Conservation (phyloP, 2,888 invertebrate genomes). For the Allophyes oxyacanthae region DNA sequence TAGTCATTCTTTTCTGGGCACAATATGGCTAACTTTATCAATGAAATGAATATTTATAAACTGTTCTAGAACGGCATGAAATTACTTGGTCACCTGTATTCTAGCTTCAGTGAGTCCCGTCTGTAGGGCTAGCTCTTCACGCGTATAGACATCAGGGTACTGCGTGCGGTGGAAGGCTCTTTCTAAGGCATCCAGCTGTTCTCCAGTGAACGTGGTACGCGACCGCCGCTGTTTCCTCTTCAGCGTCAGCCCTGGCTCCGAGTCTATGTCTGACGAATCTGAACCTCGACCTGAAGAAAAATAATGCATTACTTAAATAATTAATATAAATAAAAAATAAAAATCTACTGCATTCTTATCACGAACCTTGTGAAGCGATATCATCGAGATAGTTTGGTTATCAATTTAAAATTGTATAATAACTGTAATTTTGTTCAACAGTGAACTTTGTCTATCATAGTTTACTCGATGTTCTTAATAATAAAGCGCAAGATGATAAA, state of each 20-base stretch:
- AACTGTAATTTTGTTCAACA: neutral
- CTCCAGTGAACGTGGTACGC: conserved; percentile 97
- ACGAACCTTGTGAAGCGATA: too few relatives aligned
- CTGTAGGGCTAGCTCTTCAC: conserved; percentile 97
- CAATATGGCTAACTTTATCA: too few relatives aligned
- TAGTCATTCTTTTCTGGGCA: too few relatives aligned
- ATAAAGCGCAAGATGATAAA: conserved; percentile 48
- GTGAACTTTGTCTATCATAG: conserved; percentile 22
- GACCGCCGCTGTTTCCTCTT: conserved; percentile 97
- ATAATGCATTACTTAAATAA: neutral
- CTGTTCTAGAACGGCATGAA: too few relatives aligned
- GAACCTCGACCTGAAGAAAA: conserved; percentile 79
- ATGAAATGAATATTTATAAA: too few relatives aligned
- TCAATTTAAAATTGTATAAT: neutral
- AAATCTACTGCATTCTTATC: too few relatives aligned
- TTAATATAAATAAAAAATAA: too few relatives aligned
- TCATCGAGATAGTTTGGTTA: neutral
- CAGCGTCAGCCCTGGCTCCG: conserved; percentile 96
- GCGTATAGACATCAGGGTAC: conserved; percentile 98
- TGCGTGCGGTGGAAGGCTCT: conserved; percentile 97
- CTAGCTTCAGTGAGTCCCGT: conserved; percentile 98
- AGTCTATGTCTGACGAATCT: conserved; percentile 93
- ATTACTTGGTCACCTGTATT: conserved; percentile 92
- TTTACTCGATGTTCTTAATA: conserved; percentile 51
- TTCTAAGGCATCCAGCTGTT: conserved; percentile 97